These are phyloP conservation scores for Xyliphius kryptos DNA, from an alignment of 2,113 vertebrate species.

Conservation along the genomic window DNA sequence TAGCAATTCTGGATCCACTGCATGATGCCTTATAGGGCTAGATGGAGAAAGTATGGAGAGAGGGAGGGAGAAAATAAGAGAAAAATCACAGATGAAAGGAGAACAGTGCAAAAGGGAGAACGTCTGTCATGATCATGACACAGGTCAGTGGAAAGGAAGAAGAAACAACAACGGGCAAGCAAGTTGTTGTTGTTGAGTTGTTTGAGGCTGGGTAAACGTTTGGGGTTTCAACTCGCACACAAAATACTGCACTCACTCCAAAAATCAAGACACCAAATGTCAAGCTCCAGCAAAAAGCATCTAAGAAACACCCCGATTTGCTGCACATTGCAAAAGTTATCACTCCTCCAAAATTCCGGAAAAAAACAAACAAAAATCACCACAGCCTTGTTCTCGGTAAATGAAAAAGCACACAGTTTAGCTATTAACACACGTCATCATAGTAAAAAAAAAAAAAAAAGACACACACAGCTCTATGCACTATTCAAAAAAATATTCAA, in stretches of 20 bases:
- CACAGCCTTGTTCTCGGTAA: conserved; percentile 73
- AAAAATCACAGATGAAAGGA: conserved; percentile 24
- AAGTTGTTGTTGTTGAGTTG: conserved; percentile 57
- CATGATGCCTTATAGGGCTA: conserved; percentile 37
- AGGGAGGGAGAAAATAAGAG: conserved; percentile 13
- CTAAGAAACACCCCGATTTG: conserved; percentile 68
- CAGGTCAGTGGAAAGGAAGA: conserved; percentile 29
- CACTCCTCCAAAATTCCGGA: conserved; percentile 78
- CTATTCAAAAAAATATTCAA: conserved; percentile 76
- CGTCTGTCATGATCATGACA: conserved; percentile 12
- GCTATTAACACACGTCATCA: conserved; percentile 99
- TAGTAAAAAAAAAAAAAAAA: conserved; percentile 77
- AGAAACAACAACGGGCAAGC: conserved; percentile 71
- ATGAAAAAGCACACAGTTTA: conserved; percentile 93
- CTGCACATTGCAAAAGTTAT: conserved; percentile 80
- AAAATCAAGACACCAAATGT: conserved; percentile 58
- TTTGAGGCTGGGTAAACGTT: conserved; percentile 50
- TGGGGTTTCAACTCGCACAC: conserved; percentile 65
- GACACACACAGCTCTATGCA: conserved; percentile 92
- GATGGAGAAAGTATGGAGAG: conserved; percentile 13
- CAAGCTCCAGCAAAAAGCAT: conserved; percentile 80
- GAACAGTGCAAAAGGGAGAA: conserved; percentile 12
- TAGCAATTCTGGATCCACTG: conserved; percentile 17
- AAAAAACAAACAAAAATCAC: conserved; percentile 73
- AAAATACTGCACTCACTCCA: conserved; percentile 84